A percentile compares a stretch with the other conserved stretches of the same genome.
These are phyloP conservation scores for Leptodactylus fallax DNA, from an alignment of 2,797 vertebrate genomes.

Conservation along the genomic window DNA sequence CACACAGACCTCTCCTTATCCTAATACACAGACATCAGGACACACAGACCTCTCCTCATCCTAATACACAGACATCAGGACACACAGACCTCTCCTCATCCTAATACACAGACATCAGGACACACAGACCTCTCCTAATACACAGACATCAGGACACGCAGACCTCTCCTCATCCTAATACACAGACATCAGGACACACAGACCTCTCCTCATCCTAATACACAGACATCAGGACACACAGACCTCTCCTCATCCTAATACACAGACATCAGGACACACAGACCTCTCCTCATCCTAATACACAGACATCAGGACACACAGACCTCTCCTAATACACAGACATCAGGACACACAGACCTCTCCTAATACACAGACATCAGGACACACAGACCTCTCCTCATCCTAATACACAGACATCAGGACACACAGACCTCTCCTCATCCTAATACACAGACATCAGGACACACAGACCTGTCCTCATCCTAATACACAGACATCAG, in stretches of 20 bases:
- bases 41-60: slow-evolving; percentile 1
- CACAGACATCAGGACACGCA: not conserved
- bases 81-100: not conserved
- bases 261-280: not conserved
- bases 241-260: not conserved
- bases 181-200: slow-evolving; percentile 18
- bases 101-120: not conserved
- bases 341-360: not conserved
- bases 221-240: not conserved
- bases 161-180: not conserved
- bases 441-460: not conserved
- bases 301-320: not conserved
- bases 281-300: not conserved
- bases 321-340: not conserved
- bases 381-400: not conserved
- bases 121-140: not conserved
- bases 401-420: not conserved
- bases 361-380: not conserved
- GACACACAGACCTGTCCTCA: not conserved
- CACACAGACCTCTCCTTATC: not conserved
- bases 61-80: not conserved
- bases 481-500: not conserved
- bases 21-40: slow-evolving; percentile 16
- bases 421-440: not conserved
- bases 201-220: not conserved